phyloP scores from a whole-genome alignment of 2,113 vertebrate genomes.

The Tonatia bakeri region DNA sequence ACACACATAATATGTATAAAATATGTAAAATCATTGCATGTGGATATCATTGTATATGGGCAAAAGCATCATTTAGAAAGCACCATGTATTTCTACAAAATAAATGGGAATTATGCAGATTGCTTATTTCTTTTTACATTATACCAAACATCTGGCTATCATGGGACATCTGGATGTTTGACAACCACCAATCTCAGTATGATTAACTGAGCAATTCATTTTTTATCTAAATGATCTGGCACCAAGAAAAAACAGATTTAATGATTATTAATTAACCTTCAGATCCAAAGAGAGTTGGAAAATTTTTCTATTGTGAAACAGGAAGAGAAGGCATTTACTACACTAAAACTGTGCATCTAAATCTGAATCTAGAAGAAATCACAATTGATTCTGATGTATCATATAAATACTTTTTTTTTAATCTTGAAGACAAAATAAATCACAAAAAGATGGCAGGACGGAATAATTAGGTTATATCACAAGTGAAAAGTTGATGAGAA shows the following conservation, averaged over 20 bases:
- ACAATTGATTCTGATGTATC: background rate
- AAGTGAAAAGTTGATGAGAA: background rate
- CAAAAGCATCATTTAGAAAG: background rate
- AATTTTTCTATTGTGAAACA: background rate
- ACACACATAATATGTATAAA: background rate
- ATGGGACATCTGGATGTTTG: slow-evolving; percentile 32
- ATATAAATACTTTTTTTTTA: background rate
- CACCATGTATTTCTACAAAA: background rate
- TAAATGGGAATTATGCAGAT: background rate
- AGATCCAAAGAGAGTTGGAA: slow-evolving; percentile 26
- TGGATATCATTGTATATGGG: background rate
- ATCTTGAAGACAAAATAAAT: background rate
- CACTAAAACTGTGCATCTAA: background rate
- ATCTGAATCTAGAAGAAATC: slow-evolving; percentile 1
- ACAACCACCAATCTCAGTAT: slow-evolving; percentile 33
- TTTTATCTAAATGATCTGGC: slow-evolving; percentile 48
- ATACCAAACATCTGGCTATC: slow-evolving; percentile 41
- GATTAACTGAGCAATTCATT: slow-evolving; percentile 39
- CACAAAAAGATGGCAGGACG: background rate
- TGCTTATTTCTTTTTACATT: slow-evolving; percentile 23
- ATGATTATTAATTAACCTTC: slow-evolving; percentile 60
- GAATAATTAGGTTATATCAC: background rate
- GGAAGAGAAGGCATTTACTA: background rate
- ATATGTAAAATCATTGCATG: background rate
- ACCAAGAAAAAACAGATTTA: slow-evolving; percentile 14